Base-by-base conservation (phyloP, 2,113 vertebrate genomes). In the Oryzias javanicus region DNA sequence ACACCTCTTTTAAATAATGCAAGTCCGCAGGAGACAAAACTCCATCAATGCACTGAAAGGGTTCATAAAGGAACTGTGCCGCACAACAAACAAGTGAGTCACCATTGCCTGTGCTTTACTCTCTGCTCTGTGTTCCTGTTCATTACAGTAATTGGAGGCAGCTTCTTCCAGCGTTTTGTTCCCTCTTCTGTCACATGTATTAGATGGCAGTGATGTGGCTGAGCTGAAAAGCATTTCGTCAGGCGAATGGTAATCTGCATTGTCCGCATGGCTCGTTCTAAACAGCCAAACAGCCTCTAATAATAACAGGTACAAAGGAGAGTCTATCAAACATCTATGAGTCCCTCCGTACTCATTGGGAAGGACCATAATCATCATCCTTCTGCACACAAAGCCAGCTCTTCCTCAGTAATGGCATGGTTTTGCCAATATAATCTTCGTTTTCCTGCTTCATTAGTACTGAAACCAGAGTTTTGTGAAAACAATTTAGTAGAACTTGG, bases 1-100 rank as follows among this genome's bases (percentile, higher is more conserved):
- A 78, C 77, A 81, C 55, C 81, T 77, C 54, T 74, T 77, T 85
- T 82, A 84, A 88, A 88, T 67, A 70, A 49, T 49, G 49, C 13
- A 20, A 25, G 54, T 56, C 49, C 78, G 62, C 44, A 35, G 55
- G 4, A 52, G 61, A 60, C 25, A 52, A 8, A 25, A 4, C 20
- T 4, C 20, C 16, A 64, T 63, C 54, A 72, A 49, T 42, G 44
- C 24, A 19, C 14, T 61, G 59, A 66, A 72, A 74, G 70, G 60
- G 17, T 49, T 40, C 66, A 66, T 60, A 12, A 3, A 35, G 60
- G 27, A 55, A 63, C 50, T 50, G 35, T 8, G 35, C 45, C 4
- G 13, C 56, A 59, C 6, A 16, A 20, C 14, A 14, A 24, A 49
- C 24, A 24, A 62, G 19, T 53, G 67, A 46, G 67, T 69, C 47